Percentiles rank a stretch among this genome's conserved stretches.
Evolutionary conservation across 2,113 vertebrate genomes (phyloP).

Genomic region (Tychaedon coryphoeus): DNA sequence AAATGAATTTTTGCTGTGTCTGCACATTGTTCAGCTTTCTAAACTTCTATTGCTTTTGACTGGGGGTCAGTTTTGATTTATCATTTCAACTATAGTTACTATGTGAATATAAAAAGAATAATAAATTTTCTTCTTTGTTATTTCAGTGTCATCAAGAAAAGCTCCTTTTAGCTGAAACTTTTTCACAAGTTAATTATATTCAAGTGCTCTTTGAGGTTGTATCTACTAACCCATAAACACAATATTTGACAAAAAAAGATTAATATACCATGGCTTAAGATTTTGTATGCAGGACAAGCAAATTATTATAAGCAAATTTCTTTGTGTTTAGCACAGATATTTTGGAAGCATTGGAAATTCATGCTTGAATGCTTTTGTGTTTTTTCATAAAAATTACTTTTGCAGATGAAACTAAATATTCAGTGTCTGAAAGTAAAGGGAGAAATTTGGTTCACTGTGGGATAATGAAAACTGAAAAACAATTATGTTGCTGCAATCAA

Average conservation of each 20-base stretch:
- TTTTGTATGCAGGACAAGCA: neutral
- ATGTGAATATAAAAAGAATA: neutral
- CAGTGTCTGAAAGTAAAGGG: constrained; percentile 41
- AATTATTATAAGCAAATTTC: neutral
- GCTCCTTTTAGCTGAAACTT: neutral
- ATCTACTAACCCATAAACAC: neutral
- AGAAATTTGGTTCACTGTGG: constrained; percentile 42
- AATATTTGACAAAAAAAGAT: constrained; percentile 19
- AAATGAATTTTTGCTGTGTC: constrained; percentile 45
- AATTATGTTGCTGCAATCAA: constrained; percentile 74
- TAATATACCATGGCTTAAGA: neutral
- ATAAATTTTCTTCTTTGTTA: neutral
- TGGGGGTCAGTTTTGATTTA: constrained; percentile 43
- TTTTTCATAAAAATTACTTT: constrained; percentile 53
- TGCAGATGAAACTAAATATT: constrained; percentile 58
- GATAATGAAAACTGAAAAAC: constrained; percentile 70
- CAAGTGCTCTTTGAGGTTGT: neutral
- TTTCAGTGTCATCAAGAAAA: neutral
- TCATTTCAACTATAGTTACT: neutral
- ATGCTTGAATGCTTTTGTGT: constrained; percentile 22
- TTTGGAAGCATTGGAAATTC: constrained; percentile 31
- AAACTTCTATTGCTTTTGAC: constrained; percentile 42
- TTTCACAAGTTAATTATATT: neutral
- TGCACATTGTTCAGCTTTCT: constrained; percentile 23
- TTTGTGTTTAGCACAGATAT: constrained; percentile 29